These are phyloP conservation scores for Planiliza haematocheilus DNA, from an alignment of 2,113 vertebrate species.

Conservation along the genomic window DNA sequence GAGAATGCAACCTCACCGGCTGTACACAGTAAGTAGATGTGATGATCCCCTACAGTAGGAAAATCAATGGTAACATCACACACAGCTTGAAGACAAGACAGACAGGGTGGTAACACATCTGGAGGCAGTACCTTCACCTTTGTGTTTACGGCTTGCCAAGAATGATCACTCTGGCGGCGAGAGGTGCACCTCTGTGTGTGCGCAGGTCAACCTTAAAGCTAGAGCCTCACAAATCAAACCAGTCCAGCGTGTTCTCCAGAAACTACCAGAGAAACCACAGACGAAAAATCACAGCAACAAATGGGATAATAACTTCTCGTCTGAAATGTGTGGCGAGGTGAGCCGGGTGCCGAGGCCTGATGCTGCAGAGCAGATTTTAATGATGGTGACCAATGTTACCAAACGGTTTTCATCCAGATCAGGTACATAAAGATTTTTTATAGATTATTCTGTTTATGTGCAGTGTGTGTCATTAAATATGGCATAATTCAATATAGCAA, in stretches of 20 bases:
- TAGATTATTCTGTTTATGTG: too few species aligned
- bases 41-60: neutral
- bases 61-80: neutral
- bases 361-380: conserved; percentile 73
- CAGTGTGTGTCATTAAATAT: too few species aligned
- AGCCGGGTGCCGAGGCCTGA: conserved; percentile 60
- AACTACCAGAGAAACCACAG: conserved; percentile 47
- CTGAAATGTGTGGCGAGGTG: conserved; percentile 42
- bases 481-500: too few species aligned
- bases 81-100: conserved; percentile 8
- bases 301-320: conserved; percentile 44
- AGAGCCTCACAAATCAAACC: neutral
- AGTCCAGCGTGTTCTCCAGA: neutral
- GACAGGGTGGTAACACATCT: conserved; percentile 31
- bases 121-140: conserved; percentile 37
- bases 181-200: conserved; percentile 8
- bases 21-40: neutral
- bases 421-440: neutral
- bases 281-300: conserved; percentile 34
- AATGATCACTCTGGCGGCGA: conserved; percentile 26
- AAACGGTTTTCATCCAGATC: conserved; percentile 6
- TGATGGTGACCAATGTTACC: conserved; percentile 49
- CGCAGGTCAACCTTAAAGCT: neutral
- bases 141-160: conserved; percentile 58
- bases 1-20: neutral